These are phyloP conservation scores for Oryzias dopingdopingensis DNA, from an alignment of 2,797 vertebrate species.

Conservation along the genomic window DNA sequence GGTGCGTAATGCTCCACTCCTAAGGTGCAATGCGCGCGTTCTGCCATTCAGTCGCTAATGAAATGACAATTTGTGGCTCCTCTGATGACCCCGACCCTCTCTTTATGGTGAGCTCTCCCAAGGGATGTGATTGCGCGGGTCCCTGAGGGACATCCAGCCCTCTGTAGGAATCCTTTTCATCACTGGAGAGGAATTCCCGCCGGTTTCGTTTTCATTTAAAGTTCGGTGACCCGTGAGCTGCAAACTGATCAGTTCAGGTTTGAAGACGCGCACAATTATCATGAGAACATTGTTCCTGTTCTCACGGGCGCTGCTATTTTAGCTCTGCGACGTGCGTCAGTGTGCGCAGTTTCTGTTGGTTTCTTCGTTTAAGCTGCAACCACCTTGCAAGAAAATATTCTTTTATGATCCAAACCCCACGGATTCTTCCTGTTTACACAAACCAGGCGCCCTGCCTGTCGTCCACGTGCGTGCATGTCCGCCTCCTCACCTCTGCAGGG, in stretches of 20 bases:
- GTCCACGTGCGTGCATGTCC: constrained; percentile 65
- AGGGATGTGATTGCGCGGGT: constrained; percentile 56
- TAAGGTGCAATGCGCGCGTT: constrained; percentile 48
- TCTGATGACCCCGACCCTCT: constrained; percentile 72
- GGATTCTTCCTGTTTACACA: constrained; percentile 53
- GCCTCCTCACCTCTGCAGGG: constrained; percentile 75
- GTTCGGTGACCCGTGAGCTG: neutral
- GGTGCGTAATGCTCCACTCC: constrained; percentile 38
- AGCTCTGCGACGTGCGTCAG: neutral
- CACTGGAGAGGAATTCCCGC: constrained; percentile 52
- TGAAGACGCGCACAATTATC: too few relatives aligned
- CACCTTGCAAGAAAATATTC: too few relatives aligned
- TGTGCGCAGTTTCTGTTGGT: neutral
- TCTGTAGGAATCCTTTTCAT: constrained; percentile 72
- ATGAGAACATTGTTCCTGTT: too few relatives aligned
- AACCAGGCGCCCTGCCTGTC: constrained; percentile 58
- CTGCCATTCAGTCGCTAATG: constrained; percentile 70
- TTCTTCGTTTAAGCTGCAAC: neutral
- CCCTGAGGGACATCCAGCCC: constrained; percentile 65
- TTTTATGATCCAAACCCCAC: constrained; percentile 19
- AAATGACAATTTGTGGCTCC: constrained; percentile 80
- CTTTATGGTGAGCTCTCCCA: constrained; percentile 63
- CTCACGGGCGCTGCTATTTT: too few relatives aligned
- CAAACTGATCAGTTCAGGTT: too few relatives aligned
- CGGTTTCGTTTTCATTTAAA: constrained; percentile 25